Base-by-base conservation (phyloP, 2,113 vertebrate species). In the Phylloscopus trochilus region DNA sequence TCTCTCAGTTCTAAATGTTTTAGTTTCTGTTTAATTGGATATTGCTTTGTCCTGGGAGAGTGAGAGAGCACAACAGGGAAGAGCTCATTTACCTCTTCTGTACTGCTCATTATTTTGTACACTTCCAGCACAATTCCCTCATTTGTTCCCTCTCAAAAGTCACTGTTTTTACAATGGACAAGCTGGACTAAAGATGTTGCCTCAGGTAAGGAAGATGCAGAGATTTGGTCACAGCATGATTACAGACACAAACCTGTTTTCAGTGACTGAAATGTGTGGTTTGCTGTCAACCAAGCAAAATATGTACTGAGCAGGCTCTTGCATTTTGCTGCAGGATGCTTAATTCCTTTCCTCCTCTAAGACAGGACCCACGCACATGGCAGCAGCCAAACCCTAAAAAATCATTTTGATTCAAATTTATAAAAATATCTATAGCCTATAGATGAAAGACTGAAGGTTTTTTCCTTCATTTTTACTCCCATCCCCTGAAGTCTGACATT, bases 141-240 rank as follows among this genome's bases (percentile, higher is more conserved):
- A 69, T 91, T 95, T 94, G 19, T 88, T n/a, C 76, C 46, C 16
- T 60, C 41, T 96, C 85, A 86, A 28, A 88, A 81, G 56, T 60
- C 82, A 63, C 82, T 26, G 64, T 51, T 95, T 87, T 83, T 70
- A 74, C 76, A 90, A 41, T 0, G 0, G 66, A n/a, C 60, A 86
- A 83, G 21, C 72, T 83, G 66, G 87, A 89, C 67, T 74, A 75
- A 94, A 90, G 52, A 58, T 67, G 53, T 72, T 81, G 69, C 93
- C 94, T 91, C 52, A 78, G 92, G 73, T 89, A 80, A 93, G 79
- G 78, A 80, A 56, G 68, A 95, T 86, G 76, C 76, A 77, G 90
- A 41, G 72, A 63, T 90, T 56, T 88, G 68, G 83, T 94, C 87
- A 55, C 93, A 91, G 91, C 49, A n/a, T 59, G 78, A 85, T 47